These are phyloP conservation scores for Ectemnius continuus DNA, from an alignment of 2,888 invertebrate genomes.

Conservation along the genomic window DNA sequence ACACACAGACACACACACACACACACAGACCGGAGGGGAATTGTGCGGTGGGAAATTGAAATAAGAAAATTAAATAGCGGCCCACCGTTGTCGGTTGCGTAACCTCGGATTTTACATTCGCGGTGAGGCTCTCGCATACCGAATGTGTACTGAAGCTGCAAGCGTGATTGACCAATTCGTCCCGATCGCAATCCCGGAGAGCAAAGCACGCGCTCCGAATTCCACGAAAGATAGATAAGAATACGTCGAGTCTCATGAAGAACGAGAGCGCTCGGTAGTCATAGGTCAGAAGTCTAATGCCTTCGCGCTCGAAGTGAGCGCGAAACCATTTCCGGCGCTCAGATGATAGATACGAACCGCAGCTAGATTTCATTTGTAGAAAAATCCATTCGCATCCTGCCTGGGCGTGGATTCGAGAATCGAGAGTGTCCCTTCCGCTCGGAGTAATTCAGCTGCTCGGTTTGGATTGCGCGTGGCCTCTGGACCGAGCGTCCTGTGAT, in stretches of 20 bases:
- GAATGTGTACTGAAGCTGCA: slow-evolving; percentile 7
- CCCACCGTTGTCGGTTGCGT: not conserved
- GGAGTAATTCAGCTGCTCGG: slow-evolving; percentile 29
- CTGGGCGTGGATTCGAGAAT: not conserved
- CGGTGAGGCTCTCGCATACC: not conserved
- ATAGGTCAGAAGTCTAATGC: too few species aligned
- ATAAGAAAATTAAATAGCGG: slow-evolving; percentile 15
- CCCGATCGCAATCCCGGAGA: not conserved
- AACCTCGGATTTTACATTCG: not conserved
- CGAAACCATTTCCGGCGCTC: too few species aligned
- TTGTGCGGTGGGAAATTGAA: slow-evolving; percentile 23
- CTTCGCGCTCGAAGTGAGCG: too few species aligned
- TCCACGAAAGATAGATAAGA: too few species aligned
- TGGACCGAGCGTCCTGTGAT: slow-evolving; percentile 29
- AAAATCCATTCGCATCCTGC: slow-evolving; percentile 15
- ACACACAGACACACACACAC: too few species aligned
- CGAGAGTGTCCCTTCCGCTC: slow-evolving; percentile 16
- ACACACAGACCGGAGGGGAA: not conserved
- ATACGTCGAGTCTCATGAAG: too few species aligned
- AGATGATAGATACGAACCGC: too few species aligned
- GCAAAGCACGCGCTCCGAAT: not conserved
- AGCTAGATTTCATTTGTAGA: not conserved
- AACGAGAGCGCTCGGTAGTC: too few species aligned
- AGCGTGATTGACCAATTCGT: slow-evolving; percentile 10
- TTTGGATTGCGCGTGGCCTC: slow-evolving; percentile 21